Evolutionary conservation across 1,140 invertebrate genomes (phyloP).

Genomic region (Harpegnathos saltator): DNA sequence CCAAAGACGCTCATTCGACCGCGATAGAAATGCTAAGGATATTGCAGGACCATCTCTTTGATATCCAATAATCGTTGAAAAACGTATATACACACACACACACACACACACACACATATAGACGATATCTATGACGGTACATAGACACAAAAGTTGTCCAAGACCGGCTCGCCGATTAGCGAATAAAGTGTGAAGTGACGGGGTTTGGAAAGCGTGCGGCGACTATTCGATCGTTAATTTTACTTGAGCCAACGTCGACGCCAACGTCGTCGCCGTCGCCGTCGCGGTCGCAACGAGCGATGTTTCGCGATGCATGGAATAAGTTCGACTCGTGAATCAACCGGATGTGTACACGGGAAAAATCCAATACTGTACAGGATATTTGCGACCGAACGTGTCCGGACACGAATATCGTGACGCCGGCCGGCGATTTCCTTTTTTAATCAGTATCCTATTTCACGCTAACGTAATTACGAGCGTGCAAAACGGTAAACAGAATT

Average conservation of each 20-base stretch:
- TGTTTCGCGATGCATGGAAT: constrained; percentile 51
- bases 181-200: constrained; percentile 15
- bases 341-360: constrained; percentile 35
- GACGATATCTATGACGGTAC: background rate
- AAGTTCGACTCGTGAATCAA: constrained; percentile 59
- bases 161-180: constrained; percentile 1
- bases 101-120: background rate
- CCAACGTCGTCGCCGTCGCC: background rate
- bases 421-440: constrained; percentile 50
- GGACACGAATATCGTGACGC: constrained; percentile 43
- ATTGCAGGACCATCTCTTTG: background rate
- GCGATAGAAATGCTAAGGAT: background rate
- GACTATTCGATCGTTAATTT: constrained; percentile 73
- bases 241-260: constrained; percentile 54
- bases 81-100: no score
- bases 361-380: constrained; percentile 46
- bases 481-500: constrained; percentile 51
- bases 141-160: background rate
- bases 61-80: background rate
- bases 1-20: background rate
- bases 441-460: constrained; percentile 55
- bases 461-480: constrained; percentile 54
- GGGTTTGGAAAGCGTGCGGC: constrained; percentile 8
- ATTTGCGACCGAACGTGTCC: constrained; percentile 54
- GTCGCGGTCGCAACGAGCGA: constrained; percentile 1